phyloP scores from a whole-genome alignment of 2,113 vertebrate species.

The sheep (Ovis aries) region DNA sequence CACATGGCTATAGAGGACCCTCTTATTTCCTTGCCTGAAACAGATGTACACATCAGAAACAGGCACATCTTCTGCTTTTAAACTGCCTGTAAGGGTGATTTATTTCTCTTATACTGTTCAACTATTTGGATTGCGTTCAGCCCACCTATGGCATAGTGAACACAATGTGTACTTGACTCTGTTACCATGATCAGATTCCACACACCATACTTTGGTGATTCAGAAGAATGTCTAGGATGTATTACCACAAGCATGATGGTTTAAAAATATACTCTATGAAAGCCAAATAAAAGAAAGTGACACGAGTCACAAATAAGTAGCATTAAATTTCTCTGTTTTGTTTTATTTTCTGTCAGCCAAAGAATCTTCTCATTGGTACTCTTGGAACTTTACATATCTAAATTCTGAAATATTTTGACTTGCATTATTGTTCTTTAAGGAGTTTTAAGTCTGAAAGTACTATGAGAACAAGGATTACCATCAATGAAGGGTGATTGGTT shows the following conservation, averaged over 20 bases:
- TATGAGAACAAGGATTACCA: neutral
- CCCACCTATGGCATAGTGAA: neutral
- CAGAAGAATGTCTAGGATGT: neutral
- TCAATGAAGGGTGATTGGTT: neutral
- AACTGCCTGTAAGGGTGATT: accelerated
- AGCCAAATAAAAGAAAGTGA: neutral
- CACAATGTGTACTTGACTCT: neutral
- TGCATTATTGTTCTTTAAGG: neutral
- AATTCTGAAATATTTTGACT: neutral
- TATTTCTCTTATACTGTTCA: neutral
- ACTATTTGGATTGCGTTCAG: neutral
- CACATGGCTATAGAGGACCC: neutral
- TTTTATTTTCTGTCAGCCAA: neutral
- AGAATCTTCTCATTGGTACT: neutral
- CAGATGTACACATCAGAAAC: accelerated
- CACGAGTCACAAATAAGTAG: neutral
- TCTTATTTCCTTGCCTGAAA: neutral
- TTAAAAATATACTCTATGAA: neutral
- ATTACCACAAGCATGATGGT: neutral
- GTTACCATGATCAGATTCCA: neutral
- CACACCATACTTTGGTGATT: too few relatives aligned
- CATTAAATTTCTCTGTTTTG: neutral
- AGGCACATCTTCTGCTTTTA: neutral
- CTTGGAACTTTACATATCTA: neutral
- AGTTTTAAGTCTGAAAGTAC: neutral